These are phyloP conservation scores for Vultur gryphus DNA, from an alignment of 2,797 vertebrate genomes.

Conservation along the genomic window DNA sequence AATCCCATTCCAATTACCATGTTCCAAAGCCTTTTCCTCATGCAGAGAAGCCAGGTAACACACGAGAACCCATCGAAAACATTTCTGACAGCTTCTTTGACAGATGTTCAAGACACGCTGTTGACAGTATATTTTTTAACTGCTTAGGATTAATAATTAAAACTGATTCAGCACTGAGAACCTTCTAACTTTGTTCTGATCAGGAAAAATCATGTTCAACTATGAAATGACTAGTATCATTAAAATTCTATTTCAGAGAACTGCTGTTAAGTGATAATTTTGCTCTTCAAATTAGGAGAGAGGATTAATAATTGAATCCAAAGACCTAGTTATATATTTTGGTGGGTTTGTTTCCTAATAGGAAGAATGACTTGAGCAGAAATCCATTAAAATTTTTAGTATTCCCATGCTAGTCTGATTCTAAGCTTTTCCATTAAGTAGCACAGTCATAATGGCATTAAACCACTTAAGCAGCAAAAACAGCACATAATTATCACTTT, in stretches of 20 bases:
- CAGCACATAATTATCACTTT: slow-evolving; percentile 50
- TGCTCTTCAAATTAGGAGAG: slow-evolving; percentile 18
- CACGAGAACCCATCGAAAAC: slow-evolving; percentile 59
- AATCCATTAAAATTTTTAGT: slow-evolving; percentile 44
- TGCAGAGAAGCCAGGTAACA: slow-evolving; percentile 60
- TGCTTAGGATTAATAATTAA: slow-evolving; percentile 10
- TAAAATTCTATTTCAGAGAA: slow-evolving; percentile 42
- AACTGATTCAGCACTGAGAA: neutral
- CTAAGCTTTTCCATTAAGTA: slow-evolving; percentile 47
- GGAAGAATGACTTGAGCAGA: slow-evolving; percentile 27
- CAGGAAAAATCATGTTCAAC: slow-evolving; percentile 1
- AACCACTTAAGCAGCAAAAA: slow-evolving; percentile 49
- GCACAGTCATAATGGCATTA: slow-evolving; percentile 42
- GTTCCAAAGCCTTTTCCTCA: slow-evolving; percentile 7
- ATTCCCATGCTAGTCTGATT: slow-evolving; percentile 48
- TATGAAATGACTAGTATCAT: neutral
- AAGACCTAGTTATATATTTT: slow-evolving; percentile 29
- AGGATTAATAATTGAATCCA: slow-evolving; percentile 46
- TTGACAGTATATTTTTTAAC: neutral
- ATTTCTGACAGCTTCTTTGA: slow-evolving; percentile 63
- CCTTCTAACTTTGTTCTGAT: slow-evolving; percentile 13
- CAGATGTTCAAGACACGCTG: slow-evolving; percentile 58
- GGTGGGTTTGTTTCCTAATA: slow-evolving; percentile 41
- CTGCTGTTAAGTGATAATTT: slow-evolving; percentile 31
- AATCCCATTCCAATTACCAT: slow-evolving; percentile 53